Evolutionary conservation across 2,113 vertebrate genomes (phyloP).

Genomic region (Neomonachus schauinslandi): DNA sequence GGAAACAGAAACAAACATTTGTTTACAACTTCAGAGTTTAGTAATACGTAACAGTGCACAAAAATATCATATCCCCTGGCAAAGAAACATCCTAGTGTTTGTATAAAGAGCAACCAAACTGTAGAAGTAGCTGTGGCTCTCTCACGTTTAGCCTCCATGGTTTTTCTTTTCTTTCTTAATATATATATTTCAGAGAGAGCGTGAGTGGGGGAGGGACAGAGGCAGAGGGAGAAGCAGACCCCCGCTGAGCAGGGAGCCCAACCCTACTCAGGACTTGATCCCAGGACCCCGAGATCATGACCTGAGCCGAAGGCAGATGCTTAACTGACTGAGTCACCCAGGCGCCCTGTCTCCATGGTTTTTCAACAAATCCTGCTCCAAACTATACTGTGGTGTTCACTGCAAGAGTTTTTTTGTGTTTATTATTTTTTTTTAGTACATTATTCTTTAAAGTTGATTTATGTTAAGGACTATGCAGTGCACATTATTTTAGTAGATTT

Average conservation of each 20-base stretch:
- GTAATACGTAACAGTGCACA: background rate
- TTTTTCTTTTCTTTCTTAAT: background rate
- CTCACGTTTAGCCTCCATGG: background rate
- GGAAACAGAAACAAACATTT: background rate
- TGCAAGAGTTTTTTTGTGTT: background rate
- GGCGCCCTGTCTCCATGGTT: background rate
- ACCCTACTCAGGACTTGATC: background rate
- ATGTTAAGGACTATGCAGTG: background rate
- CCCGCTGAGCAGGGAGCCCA: too few relatives aligned
- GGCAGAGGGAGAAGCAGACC: background rate
- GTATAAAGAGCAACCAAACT: background rate
- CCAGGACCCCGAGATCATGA: background rate
- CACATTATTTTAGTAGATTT: background rate
- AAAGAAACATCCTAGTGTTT: background rate
- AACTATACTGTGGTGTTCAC: background rate
- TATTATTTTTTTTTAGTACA: background rate
- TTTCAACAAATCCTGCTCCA: slow-evolving; percentile 11
- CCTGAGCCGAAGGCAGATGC: background rate
- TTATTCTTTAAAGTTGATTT: slow-evolving; percentile 35
- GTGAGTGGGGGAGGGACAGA: background rate
- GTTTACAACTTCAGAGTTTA: slow-evolving; percentile 43
- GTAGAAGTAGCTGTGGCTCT: background rate
- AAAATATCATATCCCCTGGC: slow-evolving; percentile 22
- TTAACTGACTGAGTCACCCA: background rate
- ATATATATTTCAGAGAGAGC: background rate